A percentile compares a stretch with the other conserved stretches of the same genome.
phyloP scores from a whole-genome alignment of 2,888 invertebrate genomes.

The Rhagium mordax region DNA sequence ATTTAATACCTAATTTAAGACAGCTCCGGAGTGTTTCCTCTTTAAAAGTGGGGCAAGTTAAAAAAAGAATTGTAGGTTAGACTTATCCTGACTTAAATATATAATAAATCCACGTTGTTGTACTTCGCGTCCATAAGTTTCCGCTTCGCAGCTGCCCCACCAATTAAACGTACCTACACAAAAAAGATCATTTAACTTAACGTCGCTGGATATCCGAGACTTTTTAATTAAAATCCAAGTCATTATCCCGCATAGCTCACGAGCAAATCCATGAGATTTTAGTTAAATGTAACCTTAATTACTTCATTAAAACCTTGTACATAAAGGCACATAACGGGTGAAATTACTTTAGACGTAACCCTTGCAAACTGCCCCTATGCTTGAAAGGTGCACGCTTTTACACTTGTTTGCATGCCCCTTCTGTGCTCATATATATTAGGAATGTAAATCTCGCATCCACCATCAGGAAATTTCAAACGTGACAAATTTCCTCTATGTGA shows the following conservation, averaged over 20 bases:
- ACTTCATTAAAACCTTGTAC: conserved; percentile 28
- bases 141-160: background rate
- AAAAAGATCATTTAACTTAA: background rate
- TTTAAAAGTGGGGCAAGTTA: no score
- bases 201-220: background rate
- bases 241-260: background rate
- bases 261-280: conserved; percentile 27
- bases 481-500: background rate
- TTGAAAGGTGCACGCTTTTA: conserved; percentile 11
- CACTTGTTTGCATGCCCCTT: background rate
- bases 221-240: background rate
- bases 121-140: background rate
- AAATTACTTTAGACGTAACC: conserved; percentile 28
- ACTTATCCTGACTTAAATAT: background rate
- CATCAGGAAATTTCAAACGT: background rate
- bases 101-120: background rate
- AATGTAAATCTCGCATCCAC: background rate
- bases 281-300: conserved; percentile 26
- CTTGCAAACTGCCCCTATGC: conserved; percentile 27
- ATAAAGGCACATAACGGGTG: conserved; percentile 28
- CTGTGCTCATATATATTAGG: background rate
- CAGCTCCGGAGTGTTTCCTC: no score
- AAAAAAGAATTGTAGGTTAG: no score
- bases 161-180: no score
- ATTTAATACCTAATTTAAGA: no score